Percentiles rank a stretch among this genome's conserved stretches.
Evolutionary conservation across 2,888 invertebrate genomes (phyloP).

Genomic region (Acrobasis consociella): DNA sequence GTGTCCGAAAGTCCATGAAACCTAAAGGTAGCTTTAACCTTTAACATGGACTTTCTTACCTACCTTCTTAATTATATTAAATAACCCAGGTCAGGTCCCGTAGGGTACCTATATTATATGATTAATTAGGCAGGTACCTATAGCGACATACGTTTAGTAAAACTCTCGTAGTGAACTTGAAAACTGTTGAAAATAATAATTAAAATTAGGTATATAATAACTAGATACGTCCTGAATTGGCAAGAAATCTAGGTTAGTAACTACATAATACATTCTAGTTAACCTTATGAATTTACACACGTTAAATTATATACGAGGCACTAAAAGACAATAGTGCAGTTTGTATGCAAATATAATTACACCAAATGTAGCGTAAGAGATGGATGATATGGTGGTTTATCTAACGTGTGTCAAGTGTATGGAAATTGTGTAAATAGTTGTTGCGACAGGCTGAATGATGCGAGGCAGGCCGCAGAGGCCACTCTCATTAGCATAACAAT

Average conservation of each 20-base stretch:
- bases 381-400: slow-evolving; percentile 14
- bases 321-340: slow-evolving; percentile 45
- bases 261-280: slow-evolving; percentile 27
- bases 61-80: too few relatives aligned
- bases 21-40: too few relatives aligned
- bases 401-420: slow-evolving; percentile 28
- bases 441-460: slow-evolving; percentile 14
- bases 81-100: too few relatives aligned
- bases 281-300: slow-evolving; percentile 29
- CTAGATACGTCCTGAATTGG: not conserved
- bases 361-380: slow-evolving; percentile 33
- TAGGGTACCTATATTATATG: too few relatives aligned
- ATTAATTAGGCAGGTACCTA: too few relatives aligned
- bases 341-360: slow-evolving; percentile 47
- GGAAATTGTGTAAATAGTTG: slow-evolving; percentile 27
- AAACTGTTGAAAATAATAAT: too few relatives aligned
- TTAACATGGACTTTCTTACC: too few relatives aligned
- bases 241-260: not conserved
- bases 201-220: not conserved
- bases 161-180: too few relatives aligned
- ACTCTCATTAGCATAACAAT: slow-evolving; percentile 50
- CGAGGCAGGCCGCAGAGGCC: slow-evolving; percentile 42
- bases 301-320: slow-evolving; percentile 25
- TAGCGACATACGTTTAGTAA: too few relatives aligned
- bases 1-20: too few relatives aligned